A percentile compares a stretch with the other conserved stretches of the same genome.
Conservation (phyloP, 1,140 invertebrate species). For the Pseudomyrmex gracilis region DNA sequence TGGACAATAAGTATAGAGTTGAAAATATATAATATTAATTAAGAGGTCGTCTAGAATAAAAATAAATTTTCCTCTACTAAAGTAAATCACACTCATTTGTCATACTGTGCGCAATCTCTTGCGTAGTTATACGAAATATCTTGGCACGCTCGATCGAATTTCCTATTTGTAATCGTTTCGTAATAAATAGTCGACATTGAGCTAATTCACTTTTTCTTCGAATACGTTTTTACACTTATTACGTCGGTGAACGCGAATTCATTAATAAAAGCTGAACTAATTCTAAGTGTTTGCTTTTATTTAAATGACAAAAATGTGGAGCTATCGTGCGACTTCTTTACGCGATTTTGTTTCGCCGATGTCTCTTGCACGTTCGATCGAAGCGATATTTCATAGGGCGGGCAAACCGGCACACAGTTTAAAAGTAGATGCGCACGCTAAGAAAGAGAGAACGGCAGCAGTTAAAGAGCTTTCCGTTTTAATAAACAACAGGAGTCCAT, state of each 20-base stretch:
- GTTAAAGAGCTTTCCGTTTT: constrained; percentile 58
- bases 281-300: not conserved
- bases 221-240: not conserved
- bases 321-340: not conserved
- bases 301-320: too few relatives aligned
- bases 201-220: constrained; percentile 25
- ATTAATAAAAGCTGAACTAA: not conserved
- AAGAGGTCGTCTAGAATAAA: too few relatives aligned
- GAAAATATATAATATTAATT: too few relatives aligned
- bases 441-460: constrained; percentile 41
- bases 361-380: constrained; percentile 22
- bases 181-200: constrained; percentile 42
- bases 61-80: too few relatives aligned
- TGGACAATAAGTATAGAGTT: too few relatives aligned
- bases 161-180: constrained; percentile 16
- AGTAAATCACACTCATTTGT: too few relatives aligned
- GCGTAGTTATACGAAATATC: constrained; percentile 1
- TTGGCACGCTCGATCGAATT: constrained; percentile 2
- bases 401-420: constrained; percentile 2
- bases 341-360: constrained; percentile 9
- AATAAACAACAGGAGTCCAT: constrained; percentile 73
- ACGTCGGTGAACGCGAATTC: not conserved
- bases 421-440: constrained; percentile 46
- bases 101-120: not conserved
- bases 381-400: not conserved